A percentile compares a stretch with the other conserved stretches of the same genome.
These are phyloP conservation scores for Dicrostonyx torquatus DNA, from an alignment of 2,797 vertebrate genomes.

Conservation along the genomic window DNA sequence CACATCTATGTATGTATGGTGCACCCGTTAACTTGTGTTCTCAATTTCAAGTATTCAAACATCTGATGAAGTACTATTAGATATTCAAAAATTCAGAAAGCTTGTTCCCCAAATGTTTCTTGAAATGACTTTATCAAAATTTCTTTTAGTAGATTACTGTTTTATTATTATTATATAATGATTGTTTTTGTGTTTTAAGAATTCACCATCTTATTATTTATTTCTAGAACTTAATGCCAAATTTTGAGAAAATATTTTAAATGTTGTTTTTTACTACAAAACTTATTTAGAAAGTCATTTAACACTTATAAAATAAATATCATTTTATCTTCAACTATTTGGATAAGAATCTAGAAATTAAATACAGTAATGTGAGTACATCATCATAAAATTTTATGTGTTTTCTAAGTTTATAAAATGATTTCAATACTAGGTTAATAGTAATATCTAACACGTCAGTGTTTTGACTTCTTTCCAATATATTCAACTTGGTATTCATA, in stretches of 20 bases:
- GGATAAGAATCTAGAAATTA: neutral
- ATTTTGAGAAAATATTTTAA: neutral
- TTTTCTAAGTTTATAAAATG: neutral
- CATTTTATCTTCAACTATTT: neutral
- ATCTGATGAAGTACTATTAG: neutral
- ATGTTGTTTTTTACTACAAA: no score
- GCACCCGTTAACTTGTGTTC: neutral
- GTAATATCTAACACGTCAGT: neutral
- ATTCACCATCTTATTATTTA: neutral
- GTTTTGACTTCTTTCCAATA: neutral
- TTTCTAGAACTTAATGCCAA: neutral
- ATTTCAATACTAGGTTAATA: neutral
- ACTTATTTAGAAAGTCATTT: neutral
- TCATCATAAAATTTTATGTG: neutral
- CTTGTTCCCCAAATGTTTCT: neutral
- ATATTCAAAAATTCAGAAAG: neutral
- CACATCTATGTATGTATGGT: neutral
- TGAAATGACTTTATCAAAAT: neutral
- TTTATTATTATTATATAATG: neutral
- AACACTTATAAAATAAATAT: neutral
- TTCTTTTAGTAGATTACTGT: neutral
- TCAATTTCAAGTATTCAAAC: neutral
- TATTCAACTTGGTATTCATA: neutral
- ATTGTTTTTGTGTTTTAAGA: neutral
- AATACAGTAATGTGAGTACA: neutral